A percentile compares a stretch with the other conserved stretches of the same genome.
Evolutionary conservation across 2,888 invertebrate species (phyloP).

Genomic region (Rhagium mordax): DNA sequence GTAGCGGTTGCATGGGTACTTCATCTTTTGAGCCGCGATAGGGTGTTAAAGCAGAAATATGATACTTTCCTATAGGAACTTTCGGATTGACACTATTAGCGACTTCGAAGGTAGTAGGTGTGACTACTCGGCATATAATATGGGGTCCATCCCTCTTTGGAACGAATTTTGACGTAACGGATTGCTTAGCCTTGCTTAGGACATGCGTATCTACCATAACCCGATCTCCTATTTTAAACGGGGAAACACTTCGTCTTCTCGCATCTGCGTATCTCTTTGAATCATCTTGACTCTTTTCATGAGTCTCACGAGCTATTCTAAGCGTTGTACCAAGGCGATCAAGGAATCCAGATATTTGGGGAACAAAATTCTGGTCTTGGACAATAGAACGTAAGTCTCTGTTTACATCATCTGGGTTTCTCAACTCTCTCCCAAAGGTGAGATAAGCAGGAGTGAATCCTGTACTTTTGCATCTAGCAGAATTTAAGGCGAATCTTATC

Average conservation of each 20-base stretch:
- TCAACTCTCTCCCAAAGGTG: too few species aligned
- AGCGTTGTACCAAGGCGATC: not conserved
- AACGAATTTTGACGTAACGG: slow-evolving; percentile 25
- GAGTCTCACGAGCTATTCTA: too few species aligned
- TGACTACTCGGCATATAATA: slow-evolving; percentile 4
- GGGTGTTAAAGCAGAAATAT: not conserved
- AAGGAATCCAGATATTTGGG: not conserved
- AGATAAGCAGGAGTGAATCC: too few species aligned
- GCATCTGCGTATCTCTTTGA: too few species aligned
- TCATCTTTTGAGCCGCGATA: not conserved
- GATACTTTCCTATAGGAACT: not conserved
- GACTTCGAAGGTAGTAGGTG: not conserved
- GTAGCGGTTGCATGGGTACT: not conserved
- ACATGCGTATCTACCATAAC: slow-evolving; percentile 28
- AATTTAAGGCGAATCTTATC: too few species aligned
- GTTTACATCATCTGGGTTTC: not conserved
- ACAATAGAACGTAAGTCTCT: slow-evolving; percentile 3
- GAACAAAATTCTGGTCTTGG: not conserved
- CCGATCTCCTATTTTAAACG: not conserved
- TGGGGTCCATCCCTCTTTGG: slow-evolving; percentile 36
- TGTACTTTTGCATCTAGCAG: too few species aligned
- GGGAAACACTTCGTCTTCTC: too few species aligned
- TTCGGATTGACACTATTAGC: not conserved
- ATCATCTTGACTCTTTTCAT: too few species aligned
- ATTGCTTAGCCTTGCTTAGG: slow-evolving; percentile 17